Conservation (phyloP, 2,888 invertebrate species). For the Oscheius sp. region DNA sequence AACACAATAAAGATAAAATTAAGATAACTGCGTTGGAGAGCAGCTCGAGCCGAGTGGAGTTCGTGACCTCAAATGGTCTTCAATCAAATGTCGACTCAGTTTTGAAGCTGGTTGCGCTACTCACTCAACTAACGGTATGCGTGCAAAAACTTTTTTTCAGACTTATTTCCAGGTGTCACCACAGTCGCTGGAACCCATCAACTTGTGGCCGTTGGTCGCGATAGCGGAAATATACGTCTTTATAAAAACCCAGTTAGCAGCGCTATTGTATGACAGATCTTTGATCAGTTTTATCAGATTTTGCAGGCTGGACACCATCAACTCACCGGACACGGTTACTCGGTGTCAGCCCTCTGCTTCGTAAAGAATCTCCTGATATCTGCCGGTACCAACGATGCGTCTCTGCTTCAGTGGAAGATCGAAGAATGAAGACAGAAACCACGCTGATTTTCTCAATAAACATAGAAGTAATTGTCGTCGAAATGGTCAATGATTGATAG, state of each 20-base stretch:
- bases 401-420: constrained; percentile 29
- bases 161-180: constrained; percentile 27
- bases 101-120: constrained; percentile 50
- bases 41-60: constrained; percentile 40
- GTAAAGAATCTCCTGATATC: constrained; percentile 7
- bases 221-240: constrained; percentile 50
- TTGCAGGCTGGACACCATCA: constrained; percentile 49
- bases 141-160: neutral
- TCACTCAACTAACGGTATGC: constrained; percentile 46
- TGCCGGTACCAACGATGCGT: constrained; percentile 16
- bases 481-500: constrained; percentile 14
- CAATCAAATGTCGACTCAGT: constrained; percentile 38
- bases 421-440: neutral
- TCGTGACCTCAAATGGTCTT: constrained; percentile 47
- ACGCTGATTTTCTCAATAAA: neutral
- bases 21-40: constrained; percentile 39
- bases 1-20: neutral
- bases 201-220: constrained; percentile 43
- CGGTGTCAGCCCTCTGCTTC: constrained; percentile 29
- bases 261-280: constrained; percentile 34
- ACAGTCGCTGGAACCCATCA: constrained; percentile 37
- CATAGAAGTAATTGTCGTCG: neutral
- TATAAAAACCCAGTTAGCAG: constrained; percentile 47
- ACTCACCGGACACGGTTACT: constrained; percentile 43
- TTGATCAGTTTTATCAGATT: neutral